Evolutionary conservation across 2,888 invertebrate species (phyloP).

Genomic region (Gari tellinella): DNA sequence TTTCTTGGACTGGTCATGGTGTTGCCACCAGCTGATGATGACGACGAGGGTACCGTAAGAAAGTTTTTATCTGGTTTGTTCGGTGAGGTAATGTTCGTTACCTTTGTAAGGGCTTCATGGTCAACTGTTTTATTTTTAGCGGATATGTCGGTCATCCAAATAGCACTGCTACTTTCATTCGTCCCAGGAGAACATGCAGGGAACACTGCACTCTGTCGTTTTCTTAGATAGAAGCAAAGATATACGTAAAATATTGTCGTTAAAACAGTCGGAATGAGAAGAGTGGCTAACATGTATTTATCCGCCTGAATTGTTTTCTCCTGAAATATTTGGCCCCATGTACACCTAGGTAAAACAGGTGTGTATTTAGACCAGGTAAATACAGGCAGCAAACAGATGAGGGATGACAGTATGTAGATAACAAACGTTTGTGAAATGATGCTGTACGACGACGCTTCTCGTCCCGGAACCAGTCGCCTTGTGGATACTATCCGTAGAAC

Average conservation of each 20-base stretch:
- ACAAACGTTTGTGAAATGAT: constrained; percentile 16
- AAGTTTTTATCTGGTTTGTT: too few relatives aligned
- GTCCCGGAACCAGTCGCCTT: neutral
- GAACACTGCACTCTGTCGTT: neutral
- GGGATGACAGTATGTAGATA: constrained; percentile 2
- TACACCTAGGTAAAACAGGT: neutral
- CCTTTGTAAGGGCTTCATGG: too few relatives aligned
- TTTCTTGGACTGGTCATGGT: neutral
- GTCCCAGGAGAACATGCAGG: too few relatives aligned
- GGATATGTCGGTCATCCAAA: too few relatives aligned
- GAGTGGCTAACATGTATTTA: constrained; percentile 18
- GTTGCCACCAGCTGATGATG: neutral
- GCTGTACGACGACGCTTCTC: constrained; percentile 3
- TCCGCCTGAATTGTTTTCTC: constrained; percentile 1
- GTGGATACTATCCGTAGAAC: constrained; percentile 4
- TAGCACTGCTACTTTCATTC: too few relatives aligned
- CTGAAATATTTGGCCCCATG: constrained; percentile 15
- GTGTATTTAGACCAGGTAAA: constrained; percentile 7
- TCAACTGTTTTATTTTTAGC: too few relatives aligned
- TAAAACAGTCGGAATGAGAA: constrained; percentile 9
- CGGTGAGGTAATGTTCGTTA: too few relatives aligned
- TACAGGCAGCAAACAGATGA: constrained; percentile 12
- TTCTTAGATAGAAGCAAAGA: constrained; percentile 11
- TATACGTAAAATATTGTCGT: constrained; percentile 14
- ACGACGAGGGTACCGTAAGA: too few relatives aligned